Evolutionary conservation across 1,140 invertebrate species (phyloP).

Genomic region (Hydropsyche tenuis): DNA sequence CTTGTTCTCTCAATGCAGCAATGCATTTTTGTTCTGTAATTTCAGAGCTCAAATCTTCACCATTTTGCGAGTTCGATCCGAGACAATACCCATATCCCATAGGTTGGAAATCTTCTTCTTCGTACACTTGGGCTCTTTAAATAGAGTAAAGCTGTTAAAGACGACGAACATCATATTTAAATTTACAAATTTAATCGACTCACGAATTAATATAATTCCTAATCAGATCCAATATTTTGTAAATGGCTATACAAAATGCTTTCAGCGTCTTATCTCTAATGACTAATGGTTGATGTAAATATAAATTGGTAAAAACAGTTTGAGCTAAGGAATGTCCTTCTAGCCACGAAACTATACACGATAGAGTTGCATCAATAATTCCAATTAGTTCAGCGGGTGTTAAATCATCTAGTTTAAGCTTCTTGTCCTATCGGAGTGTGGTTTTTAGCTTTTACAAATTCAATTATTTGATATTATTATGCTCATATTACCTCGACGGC

Average conservation of each 20-base stretch:
- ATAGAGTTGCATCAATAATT: conserved; percentile 91
- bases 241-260: conserved; percentile 85
- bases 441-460: no score
- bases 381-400: conserved; percentile 77
- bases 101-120: conserved; percentile 96
- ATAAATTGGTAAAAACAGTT: conserved; percentile 96
- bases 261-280: conserved; percentile 85
- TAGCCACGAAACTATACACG: conserved; percentile 93
- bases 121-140: conserved; percentile 80
- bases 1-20: conserved; percentile 86
- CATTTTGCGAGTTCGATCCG: conserved; percentile 63
- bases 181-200: conserved; percentile 51
- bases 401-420: conserved; percentile 81
- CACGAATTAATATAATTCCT: conserved; percentile 87
- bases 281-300: conserved; percentile 87
- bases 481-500: conserved; percentile 76
- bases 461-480: background rate
- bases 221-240: conserved; percentile 91
- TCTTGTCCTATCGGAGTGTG: conserved; percentile 74
- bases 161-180: background rate
- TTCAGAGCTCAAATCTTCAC: conserved; percentile 66
- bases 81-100: conserved; percentile 92
- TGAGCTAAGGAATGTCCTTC: conserved; percentile 96
- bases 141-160: background rate
- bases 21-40: conserved; percentile 83